Base-by-base conservation (phyloP, 2,888 invertebrate species). In the Carabus problematicus region DNA sequence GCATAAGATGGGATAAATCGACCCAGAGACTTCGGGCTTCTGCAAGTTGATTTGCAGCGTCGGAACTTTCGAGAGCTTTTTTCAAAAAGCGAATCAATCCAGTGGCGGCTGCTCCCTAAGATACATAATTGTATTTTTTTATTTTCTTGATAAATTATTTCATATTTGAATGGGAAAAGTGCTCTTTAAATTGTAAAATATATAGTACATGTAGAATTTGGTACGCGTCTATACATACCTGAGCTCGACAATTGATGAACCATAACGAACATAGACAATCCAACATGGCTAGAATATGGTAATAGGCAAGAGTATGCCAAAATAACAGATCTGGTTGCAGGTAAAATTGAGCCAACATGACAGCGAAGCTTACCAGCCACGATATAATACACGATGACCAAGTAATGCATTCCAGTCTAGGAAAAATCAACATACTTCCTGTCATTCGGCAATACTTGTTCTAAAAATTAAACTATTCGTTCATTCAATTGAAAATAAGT, bases 1-100 rank as follows among this genome's bases (percentile, higher is more conserved):
- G 91, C 91, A 91, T 91, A 89, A 91, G 89, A 73, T 91, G 90
- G 2, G 90, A 91, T 19, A 91, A 80, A 75, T 91, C 91, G 0
- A 90, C 89, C 89, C 89, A 88, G 16, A 89, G 81, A 77, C 89
- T 88, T 11, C 91, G 84, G 78, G 88, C 89, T 76, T 90, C 88
- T 0, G 88, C 88, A 40, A 91, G 79, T 74, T 88, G 87, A 70
- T 86, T 80, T 0, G 90, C 87, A 0, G 90, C 88, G 73, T 89
- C 86, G 7, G 87, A 84, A 1, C 86, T 85, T 70, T 87, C 84
- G n/a, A 91, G 76, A 0, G 89, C 89, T 59, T 84, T 84, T 75
- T 88, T 86, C 19, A 91, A 79, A 71, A 88, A 88, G 71, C 83
- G 82, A 0, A 89, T 86, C 11, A 91, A 77, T n/a, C 89, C 89